Conservation (phyloP, 1,140 invertebrate genomes). For the Magallana ariakensis region DNA sequence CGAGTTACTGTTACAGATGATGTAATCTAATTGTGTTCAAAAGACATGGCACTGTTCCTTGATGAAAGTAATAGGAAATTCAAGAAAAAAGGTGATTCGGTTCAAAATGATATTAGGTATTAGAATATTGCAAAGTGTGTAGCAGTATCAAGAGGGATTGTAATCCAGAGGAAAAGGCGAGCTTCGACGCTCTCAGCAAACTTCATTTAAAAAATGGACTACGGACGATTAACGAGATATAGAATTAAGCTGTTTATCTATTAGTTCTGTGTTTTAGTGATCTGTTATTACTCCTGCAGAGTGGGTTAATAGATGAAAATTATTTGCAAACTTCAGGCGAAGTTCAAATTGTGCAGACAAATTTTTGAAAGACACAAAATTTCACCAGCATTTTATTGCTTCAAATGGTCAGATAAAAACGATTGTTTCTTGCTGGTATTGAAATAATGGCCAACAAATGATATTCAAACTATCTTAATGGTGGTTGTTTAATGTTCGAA, state of each 20-base stretch:
- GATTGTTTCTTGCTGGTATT: no score
- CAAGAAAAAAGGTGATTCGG: background rate
- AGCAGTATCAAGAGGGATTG: background rate
- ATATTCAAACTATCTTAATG: no score
- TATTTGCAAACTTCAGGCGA: no score
- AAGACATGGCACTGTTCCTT: background rate
- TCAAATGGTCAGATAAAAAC: no score
- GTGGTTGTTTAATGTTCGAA: no score
- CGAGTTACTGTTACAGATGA: background rate
- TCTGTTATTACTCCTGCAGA: no score
- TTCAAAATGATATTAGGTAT: background rate
- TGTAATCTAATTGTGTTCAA: conserved; percentile 3
- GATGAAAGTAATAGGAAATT: background rate
- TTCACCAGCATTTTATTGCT: no score
- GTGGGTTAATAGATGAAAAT: no score
- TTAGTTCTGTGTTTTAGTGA: no score
- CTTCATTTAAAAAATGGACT: background rate
- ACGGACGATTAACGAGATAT: conserved; percentile 2
- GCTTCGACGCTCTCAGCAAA: background rate
- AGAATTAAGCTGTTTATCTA: background rate
- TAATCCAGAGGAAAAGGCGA: background rate
- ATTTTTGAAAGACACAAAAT: no score
- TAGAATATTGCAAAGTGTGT: background rate
- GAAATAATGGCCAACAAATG: no score
- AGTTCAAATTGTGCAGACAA: no score